A percentile compares a stretch with the other conserved stretches of the same genome.
Evolutionary conservation across 2,888 invertebrate genomes (phyloP).

Genomic region (Choreutis nemorana): DNA sequence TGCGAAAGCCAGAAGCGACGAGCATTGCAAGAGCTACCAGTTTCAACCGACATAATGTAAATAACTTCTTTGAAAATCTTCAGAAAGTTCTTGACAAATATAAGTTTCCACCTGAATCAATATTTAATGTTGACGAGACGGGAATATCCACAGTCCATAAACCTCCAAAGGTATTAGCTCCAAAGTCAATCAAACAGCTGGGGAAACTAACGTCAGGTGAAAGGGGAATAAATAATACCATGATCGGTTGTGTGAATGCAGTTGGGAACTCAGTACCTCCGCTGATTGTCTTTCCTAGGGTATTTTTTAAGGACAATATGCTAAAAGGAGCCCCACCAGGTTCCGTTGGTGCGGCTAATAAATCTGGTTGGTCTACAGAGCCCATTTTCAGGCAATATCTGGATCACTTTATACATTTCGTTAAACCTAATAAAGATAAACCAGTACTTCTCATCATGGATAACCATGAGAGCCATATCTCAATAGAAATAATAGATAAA

Average conservation of each 20-base stretch:
- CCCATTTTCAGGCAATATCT: constrained; percentile 13
- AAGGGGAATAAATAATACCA: constrained; percentile 7
- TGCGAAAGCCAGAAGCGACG: constrained; percentile 18
- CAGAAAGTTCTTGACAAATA: constrained; percentile 13
- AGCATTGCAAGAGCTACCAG: constrained; percentile 15
- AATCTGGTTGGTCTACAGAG: constrained; percentile 12
- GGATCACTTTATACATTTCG: constrained; percentile 19
- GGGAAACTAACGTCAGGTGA: too few relatives aligned
- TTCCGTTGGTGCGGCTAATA: constrained; percentile 12
- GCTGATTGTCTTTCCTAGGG: constrained; percentile 12
- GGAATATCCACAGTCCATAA: constrained; percentile 18
- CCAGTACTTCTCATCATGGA: constrained; percentile 11
- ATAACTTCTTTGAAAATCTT: constrained; percentile 14
- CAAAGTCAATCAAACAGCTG: constrained; percentile 18
- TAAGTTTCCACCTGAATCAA: constrained; percentile 10
- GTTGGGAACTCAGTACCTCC: constrained; percentile 13
- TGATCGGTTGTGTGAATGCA: constrained; percentile 9
- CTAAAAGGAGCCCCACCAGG: constrained; percentile 10
- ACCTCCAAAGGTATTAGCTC: constrained; percentile 18
- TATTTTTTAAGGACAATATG: constrained; percentile 13
- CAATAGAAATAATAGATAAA: constrained; percentile 8
- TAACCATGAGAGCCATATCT: constrained; percentile 13
- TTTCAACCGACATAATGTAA: constrained; percentile 16
- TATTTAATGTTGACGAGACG: constrained; percentile 20
- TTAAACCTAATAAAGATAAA: constrained; percentile 15